These are phyloP conservation scores for Toxotes lorentzi DNA, from an alignment of 2,797 vertebrate species.

Conservation along the genomic window DNA sequence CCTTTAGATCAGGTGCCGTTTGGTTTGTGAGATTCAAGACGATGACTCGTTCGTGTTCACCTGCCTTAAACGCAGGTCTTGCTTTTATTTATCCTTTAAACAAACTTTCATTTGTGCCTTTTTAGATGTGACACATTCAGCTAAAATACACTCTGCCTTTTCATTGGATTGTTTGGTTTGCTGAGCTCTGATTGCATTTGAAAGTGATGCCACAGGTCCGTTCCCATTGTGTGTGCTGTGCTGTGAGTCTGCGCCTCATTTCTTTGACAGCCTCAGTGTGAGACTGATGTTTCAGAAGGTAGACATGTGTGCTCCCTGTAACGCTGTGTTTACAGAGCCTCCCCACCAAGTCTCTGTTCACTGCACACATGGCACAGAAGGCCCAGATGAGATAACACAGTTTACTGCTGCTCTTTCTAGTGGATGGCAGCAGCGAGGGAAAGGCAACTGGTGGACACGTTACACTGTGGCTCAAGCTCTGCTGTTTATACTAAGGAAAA, in stretches of 20 bases:
- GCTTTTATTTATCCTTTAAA: conserved; percentile 54
- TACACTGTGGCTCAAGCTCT: conserved; percentile 11
- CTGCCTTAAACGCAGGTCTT: conserved; percentile 65
- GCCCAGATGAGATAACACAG: conserved; percentile 71
- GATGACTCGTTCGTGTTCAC: conserved; percentile 32
- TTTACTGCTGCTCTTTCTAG: conserved; percentile 66
- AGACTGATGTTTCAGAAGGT: conserved; percentile 80
- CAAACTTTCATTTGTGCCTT: conserved; percentile 50
- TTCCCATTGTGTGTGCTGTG: conserved; percentile 66
- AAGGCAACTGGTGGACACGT: conserved; percentile 41
- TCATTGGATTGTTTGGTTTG: conserved; percentile 58
- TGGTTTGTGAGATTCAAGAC: conserved; percentile 38
- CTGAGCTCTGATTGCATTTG: conserved; percentile 74
- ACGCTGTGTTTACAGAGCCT: conserved; percentile 79
- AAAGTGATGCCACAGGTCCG: conserved; percentile 78
- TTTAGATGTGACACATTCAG: conserved; percentile 59
- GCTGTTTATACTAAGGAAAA: neutral
- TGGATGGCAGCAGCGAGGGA: conserved; percentile 45
- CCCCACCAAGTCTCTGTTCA: conserved; percentile 73
- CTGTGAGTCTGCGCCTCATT: conserved; percentile 60
- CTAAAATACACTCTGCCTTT: conserved; percentile 58
- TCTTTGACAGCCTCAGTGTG: conserved; percentile 82
- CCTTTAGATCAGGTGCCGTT: conserved; percentile 37
- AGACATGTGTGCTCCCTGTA: conserved; percentile 76
- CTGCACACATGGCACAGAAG: conserved; percentile 72